phyloP scores from a whole-genome alignment of 2,888 invertebrate genomes.

The Andrena praecox region DNA sequence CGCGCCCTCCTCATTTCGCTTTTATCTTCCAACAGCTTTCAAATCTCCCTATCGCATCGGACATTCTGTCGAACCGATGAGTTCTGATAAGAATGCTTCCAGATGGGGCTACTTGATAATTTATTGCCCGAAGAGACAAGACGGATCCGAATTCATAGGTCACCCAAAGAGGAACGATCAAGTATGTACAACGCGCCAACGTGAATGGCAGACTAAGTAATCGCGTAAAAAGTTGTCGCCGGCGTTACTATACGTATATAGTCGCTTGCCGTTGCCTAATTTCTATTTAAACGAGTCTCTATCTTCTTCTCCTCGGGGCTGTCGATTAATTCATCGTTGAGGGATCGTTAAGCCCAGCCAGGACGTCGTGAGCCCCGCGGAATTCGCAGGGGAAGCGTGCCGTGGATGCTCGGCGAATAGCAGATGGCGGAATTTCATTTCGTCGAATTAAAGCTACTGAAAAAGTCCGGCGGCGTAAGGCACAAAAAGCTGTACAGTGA shows the following conservation, averaged over 20 bases:
- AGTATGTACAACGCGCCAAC: too few relatives aligned
- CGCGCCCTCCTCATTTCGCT: slow-evolving; percentile 3
- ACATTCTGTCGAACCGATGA: too few relatives aligned
- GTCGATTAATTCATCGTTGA: slow-evolving; percentile 41
- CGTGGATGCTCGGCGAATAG: slow-evolving; percentile 12
- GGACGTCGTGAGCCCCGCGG: background rate
- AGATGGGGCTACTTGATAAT: too few relatives aligned
- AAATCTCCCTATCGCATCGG: too few relatives aligned
- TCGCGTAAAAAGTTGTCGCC: too few relatives aligned
- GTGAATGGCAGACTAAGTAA: too few relatives aligned
- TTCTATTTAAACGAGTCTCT: slow-evolving; percentile 18
- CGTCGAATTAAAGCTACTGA: slow-evolving; percentile 54
- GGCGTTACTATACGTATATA: too few relatives aligned
- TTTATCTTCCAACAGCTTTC: background rate
- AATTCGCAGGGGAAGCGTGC: slow-evolving; percentile 17
- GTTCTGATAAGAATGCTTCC: too few relatives aligned
- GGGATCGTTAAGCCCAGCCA: slow-evolving; percentile 30
- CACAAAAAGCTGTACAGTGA: slow-evolving; percentile 59
- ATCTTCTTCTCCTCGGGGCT: background rate
- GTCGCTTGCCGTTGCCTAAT: background rate
- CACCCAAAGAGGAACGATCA: too few relatives aligned
- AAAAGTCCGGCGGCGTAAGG: slow-evolving; percentile 44
- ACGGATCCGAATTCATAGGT: too few relatives aligned
- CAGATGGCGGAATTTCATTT: slow-evolving; percentile 52
- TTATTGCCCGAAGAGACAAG: too few relatives aligned